These are phyloP conservation scores for Gracilinanus agilis DNA, from an alignment of 2,113 vertebrate species.

Conservation along the genomic window DNA sequence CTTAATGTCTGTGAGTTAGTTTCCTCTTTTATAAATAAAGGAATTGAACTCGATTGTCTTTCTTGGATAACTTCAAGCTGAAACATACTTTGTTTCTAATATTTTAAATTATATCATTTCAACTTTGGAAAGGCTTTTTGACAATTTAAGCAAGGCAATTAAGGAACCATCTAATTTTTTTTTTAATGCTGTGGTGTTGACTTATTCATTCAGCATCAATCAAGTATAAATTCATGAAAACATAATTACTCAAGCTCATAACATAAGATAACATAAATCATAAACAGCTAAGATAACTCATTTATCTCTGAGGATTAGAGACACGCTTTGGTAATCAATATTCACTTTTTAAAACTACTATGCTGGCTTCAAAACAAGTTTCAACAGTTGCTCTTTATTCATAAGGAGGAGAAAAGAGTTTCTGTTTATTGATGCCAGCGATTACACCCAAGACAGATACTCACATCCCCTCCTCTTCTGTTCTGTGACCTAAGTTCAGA, in stretches of 20 bases:
- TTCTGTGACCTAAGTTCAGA: background rate
- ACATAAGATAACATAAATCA: constrained; percentile 17
- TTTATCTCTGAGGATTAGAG: constrained; percentile 38
- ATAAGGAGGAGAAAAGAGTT: background rate
- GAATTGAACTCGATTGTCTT: background rate
- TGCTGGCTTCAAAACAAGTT: background rate
- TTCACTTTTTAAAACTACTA: constrained; percentile 1
- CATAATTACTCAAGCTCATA: constrained; percentile 49
- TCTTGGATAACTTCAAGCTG: background rate
- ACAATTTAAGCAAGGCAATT: background rate
- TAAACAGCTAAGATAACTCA: constrained; percentile 45
- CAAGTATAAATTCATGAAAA: constrained; percentile 38
- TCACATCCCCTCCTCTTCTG: background rate
- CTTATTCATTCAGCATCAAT: constrained; percentile 26
- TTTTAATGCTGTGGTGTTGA: background rate
- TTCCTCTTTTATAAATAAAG: background rate
- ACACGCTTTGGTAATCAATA: background rate
- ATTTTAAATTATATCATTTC: background rate
- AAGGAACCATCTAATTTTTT: background rate
- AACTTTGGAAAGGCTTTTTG: background rate
- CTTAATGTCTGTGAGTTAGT: background rate
- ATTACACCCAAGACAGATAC: background rate
- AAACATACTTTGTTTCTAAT: background rate
- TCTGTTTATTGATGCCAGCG: background rate
- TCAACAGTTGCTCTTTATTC: background rate